phyloP scores from a whole-genome alignment of 2,113 vertebrate species.

The Saimiri boliviensis region DNA sequence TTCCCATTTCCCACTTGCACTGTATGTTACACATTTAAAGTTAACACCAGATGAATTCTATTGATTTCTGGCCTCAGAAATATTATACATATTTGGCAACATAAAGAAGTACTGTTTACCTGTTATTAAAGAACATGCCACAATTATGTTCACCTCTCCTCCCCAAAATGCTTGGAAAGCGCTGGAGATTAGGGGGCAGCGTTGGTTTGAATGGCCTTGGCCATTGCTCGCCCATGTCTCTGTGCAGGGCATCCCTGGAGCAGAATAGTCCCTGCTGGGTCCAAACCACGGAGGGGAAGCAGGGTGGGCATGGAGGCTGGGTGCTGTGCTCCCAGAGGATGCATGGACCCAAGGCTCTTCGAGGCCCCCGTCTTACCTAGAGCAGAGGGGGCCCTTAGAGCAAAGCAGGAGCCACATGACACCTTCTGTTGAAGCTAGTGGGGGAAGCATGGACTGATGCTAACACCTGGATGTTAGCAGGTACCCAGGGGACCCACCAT shows the following conservation, averaged over 20 bases:
- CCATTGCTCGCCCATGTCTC: neutral
- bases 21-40: accelerated
- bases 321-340: too few species aligned
- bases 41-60: neutral
- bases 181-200: too few species aligned
- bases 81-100: neutral
- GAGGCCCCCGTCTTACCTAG: too few species aligned
- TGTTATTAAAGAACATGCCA: accelerated
- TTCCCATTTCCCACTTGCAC: neutral
- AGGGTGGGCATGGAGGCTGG: neutral
- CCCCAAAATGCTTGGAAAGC: accelerated
- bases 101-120: too few species aligned
- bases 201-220: neutral
- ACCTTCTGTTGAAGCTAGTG: accelerated
- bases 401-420: neutral
- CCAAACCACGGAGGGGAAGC: accelerated
- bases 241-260: neutral
- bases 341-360: too few species aligned
- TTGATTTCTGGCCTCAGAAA: neutral
- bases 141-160: accelerated
- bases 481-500: accelerated
- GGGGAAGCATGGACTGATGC: neutral
- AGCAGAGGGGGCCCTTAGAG: neutral
- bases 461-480: neutral
- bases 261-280: neutral